Conservation (phyloP, 2,113 vertebrate species). For the Odocoileus virginianus region DNA sequence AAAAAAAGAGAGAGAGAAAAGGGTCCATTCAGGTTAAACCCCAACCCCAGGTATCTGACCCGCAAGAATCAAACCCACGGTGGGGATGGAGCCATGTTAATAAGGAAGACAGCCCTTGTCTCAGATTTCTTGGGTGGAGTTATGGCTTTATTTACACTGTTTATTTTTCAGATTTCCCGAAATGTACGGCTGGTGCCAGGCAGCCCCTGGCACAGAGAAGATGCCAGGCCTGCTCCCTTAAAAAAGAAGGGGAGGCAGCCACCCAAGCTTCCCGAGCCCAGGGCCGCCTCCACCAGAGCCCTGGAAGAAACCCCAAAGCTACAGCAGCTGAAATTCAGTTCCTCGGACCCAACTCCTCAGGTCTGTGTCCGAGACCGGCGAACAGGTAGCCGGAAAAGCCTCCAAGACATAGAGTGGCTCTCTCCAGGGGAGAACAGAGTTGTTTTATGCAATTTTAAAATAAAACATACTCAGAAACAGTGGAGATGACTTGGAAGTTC, state of each 20-base stretch:
- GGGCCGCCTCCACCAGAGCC: background rate
- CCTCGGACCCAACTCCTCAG: background rate
- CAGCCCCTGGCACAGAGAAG: background rate
- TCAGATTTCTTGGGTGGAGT: background rate
- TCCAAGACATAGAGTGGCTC: background rate
- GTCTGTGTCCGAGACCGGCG: background rate
- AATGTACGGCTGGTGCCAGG: background rate
- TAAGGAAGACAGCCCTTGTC: background rate
- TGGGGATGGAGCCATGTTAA: rapidly evolving
- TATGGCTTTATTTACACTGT: slow-evolving; percentile 7
- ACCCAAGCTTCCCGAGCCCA: rapidly evolving
- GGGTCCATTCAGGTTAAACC: rapidly evolving
- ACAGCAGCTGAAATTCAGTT: rapidly evolving
- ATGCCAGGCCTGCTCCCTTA: background rate
- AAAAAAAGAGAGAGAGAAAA: background rate
- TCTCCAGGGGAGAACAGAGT: background rate
- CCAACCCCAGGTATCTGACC: background rate
- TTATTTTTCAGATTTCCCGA: slow-evolving; percentile 27
- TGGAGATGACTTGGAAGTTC: background rate
- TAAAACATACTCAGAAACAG: background rate
- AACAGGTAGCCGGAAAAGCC: background rate
- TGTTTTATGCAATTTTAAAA: slow-evolving; percentile 48
- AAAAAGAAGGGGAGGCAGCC: background rate
- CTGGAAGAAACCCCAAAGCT: background rate
- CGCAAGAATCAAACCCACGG: background rate